phyloP scores from a whole-genome alignment of 2,888 invertebrate genomes.

The Halictus quadricinctus region DNA sequence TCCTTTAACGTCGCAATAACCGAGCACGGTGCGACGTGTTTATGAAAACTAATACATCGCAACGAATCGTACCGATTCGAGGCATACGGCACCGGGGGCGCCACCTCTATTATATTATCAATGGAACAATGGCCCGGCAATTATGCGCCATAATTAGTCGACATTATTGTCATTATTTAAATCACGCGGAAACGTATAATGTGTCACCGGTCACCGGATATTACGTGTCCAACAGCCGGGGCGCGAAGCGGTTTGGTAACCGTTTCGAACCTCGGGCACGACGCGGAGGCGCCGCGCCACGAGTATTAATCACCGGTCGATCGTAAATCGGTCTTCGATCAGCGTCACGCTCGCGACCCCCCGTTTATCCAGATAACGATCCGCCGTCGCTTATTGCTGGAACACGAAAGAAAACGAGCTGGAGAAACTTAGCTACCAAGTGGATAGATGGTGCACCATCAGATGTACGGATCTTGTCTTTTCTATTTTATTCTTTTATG shows the following conservation, averaged over 20 bases:
- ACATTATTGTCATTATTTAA: constrained; percentile 54
- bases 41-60: constrained; percentile 40
- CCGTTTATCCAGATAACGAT: constrained; percentile 53
- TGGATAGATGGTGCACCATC: background rate
- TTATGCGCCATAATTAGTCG: constrained; percentile 50
- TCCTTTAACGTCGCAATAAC: constrained; percentile 36
- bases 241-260: constrained; percentile 11
- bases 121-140: constrained; percentile 39
- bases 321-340: constrained; percentile 60
- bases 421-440: background rate
- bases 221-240: constrained; percentile 23
- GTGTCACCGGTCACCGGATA: constrained; percentile 26
- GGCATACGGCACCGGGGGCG: constrained; percentile 24
- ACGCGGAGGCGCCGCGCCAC: constrained; percentile 21
- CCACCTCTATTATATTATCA: constrained; percentile 33
- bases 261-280: constrained; percentile 3
- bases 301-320: constrained; percentile 52
- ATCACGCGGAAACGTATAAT: constrained; percentile 30
- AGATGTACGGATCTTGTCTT: background rate
- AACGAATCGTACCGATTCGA: constrained; percentile 10
- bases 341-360: constrained; percentile 42
- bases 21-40: background rate
- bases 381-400: constrained; percentile 19
- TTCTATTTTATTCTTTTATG: background rate
- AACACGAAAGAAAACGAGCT: constrained; percentile 15